Conservation (phyloP, 2,797 vertebrate genomes). For the Neosilurus mollespiculum region DNA sequence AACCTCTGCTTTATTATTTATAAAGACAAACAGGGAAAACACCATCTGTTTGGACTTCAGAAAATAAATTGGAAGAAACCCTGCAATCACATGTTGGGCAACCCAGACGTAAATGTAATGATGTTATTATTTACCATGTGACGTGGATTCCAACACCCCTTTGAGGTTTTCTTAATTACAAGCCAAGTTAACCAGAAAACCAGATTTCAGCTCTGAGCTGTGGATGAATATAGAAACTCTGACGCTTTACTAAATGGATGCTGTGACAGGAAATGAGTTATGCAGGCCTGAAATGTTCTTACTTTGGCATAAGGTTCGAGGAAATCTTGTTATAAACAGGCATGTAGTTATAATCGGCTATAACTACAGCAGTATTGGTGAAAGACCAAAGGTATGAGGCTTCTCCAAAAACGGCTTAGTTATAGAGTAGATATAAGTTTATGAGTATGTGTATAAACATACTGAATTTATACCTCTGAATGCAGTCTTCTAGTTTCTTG, state of each 20-base stretch:
- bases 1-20: not conserved
- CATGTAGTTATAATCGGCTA: not conserved
- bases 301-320: conserved; percentile 7
- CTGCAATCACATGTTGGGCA: conserved; percentile 9
- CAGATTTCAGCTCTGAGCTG: conserved; percentile 25
- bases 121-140: conserved; percentile 47
- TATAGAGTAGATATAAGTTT: too few species aligned
- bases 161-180: conserved; percentile 54
- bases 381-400: not conserved
- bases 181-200: conserved; percentile 42
- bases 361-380: not conserved
- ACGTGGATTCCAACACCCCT: conserved; percentile 28
- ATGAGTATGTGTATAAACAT: not conserved
- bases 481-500: conserved; percentile 86
- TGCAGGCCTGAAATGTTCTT: not conserved
- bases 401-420: not conserved
- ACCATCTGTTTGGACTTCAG: conserved; percentile 12
- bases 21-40: not conserved
- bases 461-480: conserved; percentile 80
- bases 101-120: conserved; percentile 22
- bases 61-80: conserved; percentile 32
- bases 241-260: conserved; percentile 38
- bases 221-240: conserved; percentile 39
- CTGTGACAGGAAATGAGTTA: conserved; percentile 35
- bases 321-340: conserved; percentile 4